Conservation (phyloP, 2,888 invertebrate species). For the Oxycera nigricornis region DNA sequence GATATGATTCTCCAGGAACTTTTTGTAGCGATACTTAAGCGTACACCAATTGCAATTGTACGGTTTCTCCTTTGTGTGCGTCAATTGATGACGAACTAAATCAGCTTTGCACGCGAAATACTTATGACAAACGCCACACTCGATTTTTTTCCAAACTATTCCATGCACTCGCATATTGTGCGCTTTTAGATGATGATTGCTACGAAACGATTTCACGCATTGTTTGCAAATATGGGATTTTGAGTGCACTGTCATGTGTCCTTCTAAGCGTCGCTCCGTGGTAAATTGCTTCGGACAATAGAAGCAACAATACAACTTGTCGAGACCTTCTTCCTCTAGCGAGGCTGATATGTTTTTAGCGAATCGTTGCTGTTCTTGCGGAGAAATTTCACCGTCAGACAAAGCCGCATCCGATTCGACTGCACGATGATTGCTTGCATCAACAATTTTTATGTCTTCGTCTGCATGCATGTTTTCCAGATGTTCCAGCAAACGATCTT, state of each 20-base stretch:
- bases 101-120: background rate
- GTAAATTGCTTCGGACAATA: background rate
- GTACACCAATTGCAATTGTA: background rate
- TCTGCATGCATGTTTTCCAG: background rate
- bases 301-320: background rate
- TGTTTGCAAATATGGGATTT: background rate
- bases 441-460: background rate
- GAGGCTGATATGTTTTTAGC: background rate
- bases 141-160: background rate
- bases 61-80: background rate
- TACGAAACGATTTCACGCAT: background rate
- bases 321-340: background rate
- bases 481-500: background rate
- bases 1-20: background rate
- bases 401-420: background rate
- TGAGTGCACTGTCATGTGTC: background rate
- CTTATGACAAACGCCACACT: background rate
- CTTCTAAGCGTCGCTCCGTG: background rate
- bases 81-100: constrained; percentile 5
- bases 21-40: background rate
- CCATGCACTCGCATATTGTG: background rate
- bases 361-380: background rate
- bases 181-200: background rate
- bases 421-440: background rate
- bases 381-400: background rate